Base-by-base conservation (phyloP, 2,888 invertebrate species). In the Lottia gigantea region DNA sequence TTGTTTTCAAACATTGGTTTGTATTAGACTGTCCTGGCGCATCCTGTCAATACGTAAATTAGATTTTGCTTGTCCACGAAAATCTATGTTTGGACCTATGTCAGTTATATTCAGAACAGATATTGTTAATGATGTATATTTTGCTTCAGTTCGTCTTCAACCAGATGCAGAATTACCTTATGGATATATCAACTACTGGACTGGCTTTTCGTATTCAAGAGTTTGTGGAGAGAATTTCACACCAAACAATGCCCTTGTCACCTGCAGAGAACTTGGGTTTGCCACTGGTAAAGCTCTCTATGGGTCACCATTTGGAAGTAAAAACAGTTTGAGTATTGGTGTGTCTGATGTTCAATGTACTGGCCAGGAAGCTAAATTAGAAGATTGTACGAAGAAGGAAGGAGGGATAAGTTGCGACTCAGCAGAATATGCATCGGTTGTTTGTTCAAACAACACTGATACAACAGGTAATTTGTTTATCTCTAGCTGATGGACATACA, bases 211-310 rank as follows among this genome's bases (percentile, higher is more conserved):
- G 0, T 81, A 82, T 67, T 67, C 71, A 19, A 70, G 78, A 0
- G 90, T 94, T 16, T 95, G 94, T 83, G 93, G 94, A 78, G 94
- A 94, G 80, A 92, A 93, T 80, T 94, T 94, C 80, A 91, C 92
- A 62, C 88, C 90, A 23, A 90, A 90, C 61, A 91, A 93, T n/a
- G 94, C 93, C 0, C 70, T 66, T 0, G 87, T 88, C 4, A 76
- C 88, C 25, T 90, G 90, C 72, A 75, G 85, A 45, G 83, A 84
- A 74, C 79, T 89, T 71, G 88, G 88, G n/a, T 94, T 75, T 63
- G 68, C 68, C 16, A 77, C 73, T 47, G 82, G 82, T 1, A 77
- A 76, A 67, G 76, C 75, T 63, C 46, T 82, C 1, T 78, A 78
- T 63, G 78, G 82, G 49, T 75, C 75, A 25, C 80, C 82, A 6